Conservation (phyloP, 2,888 invertebrate genomes). For the Orthosia incerta region DNA sequence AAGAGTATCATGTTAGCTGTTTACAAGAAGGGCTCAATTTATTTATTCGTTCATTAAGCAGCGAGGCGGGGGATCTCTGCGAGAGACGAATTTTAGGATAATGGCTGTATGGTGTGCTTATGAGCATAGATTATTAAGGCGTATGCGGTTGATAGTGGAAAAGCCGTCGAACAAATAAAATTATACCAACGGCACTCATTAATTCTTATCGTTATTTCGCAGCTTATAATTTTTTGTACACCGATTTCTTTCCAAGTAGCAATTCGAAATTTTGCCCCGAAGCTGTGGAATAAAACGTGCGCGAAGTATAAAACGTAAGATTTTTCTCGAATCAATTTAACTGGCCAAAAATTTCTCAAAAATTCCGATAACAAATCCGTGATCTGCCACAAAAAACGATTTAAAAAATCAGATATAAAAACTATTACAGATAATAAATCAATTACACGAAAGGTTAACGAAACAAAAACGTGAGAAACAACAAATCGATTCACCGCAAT, state of each 20-base stretch:
- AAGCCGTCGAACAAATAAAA: constrained; percentile 65
- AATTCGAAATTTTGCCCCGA: constrained; percentile 12
- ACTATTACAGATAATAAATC: constrained; percentile 81
- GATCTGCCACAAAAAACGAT: constrained; percentile 63
- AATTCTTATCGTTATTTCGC: constrained; percentile 55
- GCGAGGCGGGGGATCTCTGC: constrained; percentile 85
- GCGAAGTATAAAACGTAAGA: constrained; percentile 10
- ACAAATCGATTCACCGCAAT: constrained; percentile 80
- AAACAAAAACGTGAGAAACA: constrained; percentile 90
- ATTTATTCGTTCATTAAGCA: constrained; percentile 90
- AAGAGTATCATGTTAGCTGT: constrained; percentile 83
- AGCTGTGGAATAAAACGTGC: constrained; percentile 24
- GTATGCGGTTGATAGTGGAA: constrained; percentile 65
- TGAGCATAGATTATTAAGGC: constrained; percentile 71
- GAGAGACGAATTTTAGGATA: constrained; percentile 89
- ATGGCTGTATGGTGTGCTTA: constrained; percentile 79
- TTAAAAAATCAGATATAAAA: constrained; percentile 73
- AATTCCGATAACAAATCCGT: constrained; percentile 43
- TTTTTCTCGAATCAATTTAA: constrained; percentile 1
- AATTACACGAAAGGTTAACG: constrained; percentile 84
- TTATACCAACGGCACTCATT: constrained; percentile 60
- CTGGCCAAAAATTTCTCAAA: constrained; percentile 24
- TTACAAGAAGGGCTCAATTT: constrained; percentile 89
- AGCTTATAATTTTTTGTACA: constrained; percentile 48
- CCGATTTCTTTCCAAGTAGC: constrained; percentile 37